phyloP scores from a whole-genome alignment of 2,888 invertebrate genomes.

The Baccha elongata region DNA sequence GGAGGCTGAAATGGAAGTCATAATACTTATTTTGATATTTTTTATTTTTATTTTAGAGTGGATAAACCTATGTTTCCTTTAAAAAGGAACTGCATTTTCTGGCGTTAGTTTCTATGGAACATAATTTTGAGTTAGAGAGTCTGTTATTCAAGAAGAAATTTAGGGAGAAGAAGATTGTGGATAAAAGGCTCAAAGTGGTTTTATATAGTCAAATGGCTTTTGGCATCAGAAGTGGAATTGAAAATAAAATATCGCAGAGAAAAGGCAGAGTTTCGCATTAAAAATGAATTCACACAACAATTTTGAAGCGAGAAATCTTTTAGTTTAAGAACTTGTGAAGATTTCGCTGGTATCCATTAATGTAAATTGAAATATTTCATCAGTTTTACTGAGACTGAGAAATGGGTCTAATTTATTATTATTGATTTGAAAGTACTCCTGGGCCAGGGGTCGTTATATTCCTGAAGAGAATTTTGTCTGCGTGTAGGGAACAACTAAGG shows the following conservation, averaged over 20 bases:
- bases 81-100: slow-evolving; percentile 32
- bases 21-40: slow-evolving; percentile 24
- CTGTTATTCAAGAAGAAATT: background rate
- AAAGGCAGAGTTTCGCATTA: slow-evolving; percentile 8
- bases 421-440: no score
- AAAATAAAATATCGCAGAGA: slow-evolving; percentile 3
- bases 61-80: slow-evolving; percentile 22
- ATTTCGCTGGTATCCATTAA: no score
- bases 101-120: slow-evolving; percentile 42
- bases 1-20: slow-evolving; percentile 28
- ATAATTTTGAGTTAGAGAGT: slow-evolving; percentile 31
- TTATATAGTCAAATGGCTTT: slow-evolving; percentile 20
- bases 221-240: slow-evolving; percentile 51
- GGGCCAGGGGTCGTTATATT: no score
- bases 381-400: no score
- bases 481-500: no score
- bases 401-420: no score
- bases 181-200: slow-evolving; percentile 39
- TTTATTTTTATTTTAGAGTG: slow-evolving; percentile 9
- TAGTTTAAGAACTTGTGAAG: no score
- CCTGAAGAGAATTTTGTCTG: no score
- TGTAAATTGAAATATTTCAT: no score
- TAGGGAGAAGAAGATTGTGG: background rate
- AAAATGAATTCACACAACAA: background rate
- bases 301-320: background rate